These are phyloP conservation scores for Parapsyche elsis DNA, from an alignment of 1,140 invertebrate species.

Conservation along the genomic window DNA sequence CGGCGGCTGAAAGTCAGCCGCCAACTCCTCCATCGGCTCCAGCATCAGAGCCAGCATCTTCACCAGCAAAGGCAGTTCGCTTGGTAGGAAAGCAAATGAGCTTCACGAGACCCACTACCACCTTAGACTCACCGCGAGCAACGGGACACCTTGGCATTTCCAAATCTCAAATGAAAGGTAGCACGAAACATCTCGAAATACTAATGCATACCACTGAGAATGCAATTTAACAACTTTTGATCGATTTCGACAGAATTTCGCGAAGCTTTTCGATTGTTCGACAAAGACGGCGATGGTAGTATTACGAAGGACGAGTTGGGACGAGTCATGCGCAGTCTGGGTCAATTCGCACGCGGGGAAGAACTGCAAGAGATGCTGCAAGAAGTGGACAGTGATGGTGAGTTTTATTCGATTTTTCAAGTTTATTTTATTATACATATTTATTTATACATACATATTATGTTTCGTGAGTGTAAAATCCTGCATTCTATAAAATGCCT, in stretches of 20 bases:
- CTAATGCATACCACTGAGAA: too few species aligned
- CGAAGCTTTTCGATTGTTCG: slow-evolving; percentile 88
- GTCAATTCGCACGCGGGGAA: slow-evolving; percentile 85
- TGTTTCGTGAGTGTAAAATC: too few species aligned
- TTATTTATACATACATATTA: too few species aligned
- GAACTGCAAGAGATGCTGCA: slow-evolving; percentile 89
- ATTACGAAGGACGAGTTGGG: slow-evolving; percentile 89
- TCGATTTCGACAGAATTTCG: slow-evolving; percentile 75
- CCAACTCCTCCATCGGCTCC: neutral
- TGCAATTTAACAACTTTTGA: too few species aligned
- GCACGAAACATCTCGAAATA: neutral
- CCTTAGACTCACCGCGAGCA: slow-evolving; percentile 54
- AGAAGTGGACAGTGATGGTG: slow-evolving; percentile 90
- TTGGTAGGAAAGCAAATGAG: slow-evolving; percentile 59
- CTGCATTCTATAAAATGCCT: too few species aligned
- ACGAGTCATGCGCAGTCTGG: slow-evolving; percentile 84
- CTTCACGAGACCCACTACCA: slow-evolving; percentile 63
- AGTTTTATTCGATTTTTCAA: neutral
- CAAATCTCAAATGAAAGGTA: slow-evolving; percentile 82
- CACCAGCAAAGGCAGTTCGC: slow-evolving; percentile 13
- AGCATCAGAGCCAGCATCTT: neutral
- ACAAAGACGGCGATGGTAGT: slow-evolving; percentile 88
- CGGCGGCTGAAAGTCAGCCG: slow-evolving; percentile 31
- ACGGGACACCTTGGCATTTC: slow-evolving; percentile 69
- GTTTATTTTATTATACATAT: too few species aligned